A percentile compares a stretch with the other conserved stretches of the same genome.
These are phyloP conservation scores for Spatulosminthurus flaviceps DNA, from an alignment of 2,888 invertebrate species.

Conservation along the genomic window DNA sequence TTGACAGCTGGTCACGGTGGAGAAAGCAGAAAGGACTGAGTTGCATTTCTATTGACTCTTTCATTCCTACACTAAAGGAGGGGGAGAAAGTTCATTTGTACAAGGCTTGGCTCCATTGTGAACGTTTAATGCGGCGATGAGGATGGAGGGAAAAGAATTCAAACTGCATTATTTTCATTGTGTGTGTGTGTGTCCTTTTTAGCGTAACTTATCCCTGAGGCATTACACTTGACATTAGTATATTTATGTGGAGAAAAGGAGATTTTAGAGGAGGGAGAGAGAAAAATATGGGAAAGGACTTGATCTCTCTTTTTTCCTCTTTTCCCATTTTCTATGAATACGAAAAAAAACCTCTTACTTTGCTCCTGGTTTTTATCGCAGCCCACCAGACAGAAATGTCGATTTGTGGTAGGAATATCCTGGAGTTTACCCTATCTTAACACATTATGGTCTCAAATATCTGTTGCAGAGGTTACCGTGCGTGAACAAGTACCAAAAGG, in stretches of 20 bases:
- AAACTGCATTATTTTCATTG: neutral
- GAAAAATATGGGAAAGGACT: constrained; percentile 22
- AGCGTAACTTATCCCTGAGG: neutral
- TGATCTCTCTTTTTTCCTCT: neutral
- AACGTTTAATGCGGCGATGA: constrained; percentile 11
- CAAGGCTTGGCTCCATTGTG: neutral
- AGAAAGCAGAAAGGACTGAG: neutral
- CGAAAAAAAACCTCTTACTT: neutral
- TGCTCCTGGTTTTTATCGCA: constrained; percentile 34
- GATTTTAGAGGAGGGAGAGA: neutral
- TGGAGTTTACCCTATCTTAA: constrained; percentile 29
- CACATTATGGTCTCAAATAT: neutral
- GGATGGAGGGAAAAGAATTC: constrained; percentile 25
- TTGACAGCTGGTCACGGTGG: constrained; percentile 1
- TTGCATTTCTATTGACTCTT: constrained; percentile 1
- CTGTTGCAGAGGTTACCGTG: neutral
- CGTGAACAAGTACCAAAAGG: too few species aligned
- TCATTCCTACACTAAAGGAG: neutral
- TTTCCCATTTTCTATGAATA: too few species aligned
- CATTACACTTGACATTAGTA: neutral
- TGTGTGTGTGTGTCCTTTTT: neutral
- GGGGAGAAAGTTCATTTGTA: constrained; percentile 15
- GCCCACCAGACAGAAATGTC: constrained; percentile 43
- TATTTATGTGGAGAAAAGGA: neutral
- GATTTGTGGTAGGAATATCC: constrained; percentile 37